Evolutionary conservation across 2,888 invertebrate genomes (phyloP).

Genomic region (Clepsis dumicolana): DNA sequence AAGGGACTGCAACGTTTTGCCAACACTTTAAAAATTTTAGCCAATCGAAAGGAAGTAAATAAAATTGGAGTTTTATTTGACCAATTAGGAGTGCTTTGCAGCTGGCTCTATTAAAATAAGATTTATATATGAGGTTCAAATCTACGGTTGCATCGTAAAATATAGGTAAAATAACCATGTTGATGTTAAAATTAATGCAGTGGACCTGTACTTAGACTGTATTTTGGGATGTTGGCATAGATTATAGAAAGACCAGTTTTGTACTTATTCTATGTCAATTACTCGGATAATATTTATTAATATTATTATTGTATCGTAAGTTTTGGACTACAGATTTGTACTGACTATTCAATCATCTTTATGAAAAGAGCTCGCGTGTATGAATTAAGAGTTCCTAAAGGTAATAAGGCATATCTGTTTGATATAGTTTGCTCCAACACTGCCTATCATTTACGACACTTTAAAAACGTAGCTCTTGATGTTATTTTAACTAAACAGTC

Average conservation of each 20-base stretch:
- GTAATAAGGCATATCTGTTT: slow-evolving; percentile 14
- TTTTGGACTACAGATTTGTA: slow-evolving; percentile 33
- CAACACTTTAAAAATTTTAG: slow-evolving; percentile 3
- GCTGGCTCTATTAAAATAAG: not conserved
- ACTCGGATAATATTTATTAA: slow-evolving; percentile 43
- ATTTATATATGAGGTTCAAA: not conserved
- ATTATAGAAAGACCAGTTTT: slow-evolving; percentile 42
- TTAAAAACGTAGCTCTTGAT: not conserved
- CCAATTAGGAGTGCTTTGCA: slow-evolving; percentile 8
- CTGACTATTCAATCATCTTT: slow-evolving; percentile 37
- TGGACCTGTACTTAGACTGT: slow-evolving; percentile 31
- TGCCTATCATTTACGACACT: slow-evolving; percentile 7
- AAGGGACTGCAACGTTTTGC: slow-evolving; percentile 23
- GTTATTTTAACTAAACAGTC: not conserved
- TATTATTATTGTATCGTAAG: slow-evolving; percentile 40
- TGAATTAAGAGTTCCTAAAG: slow-evolving; percentile 29
- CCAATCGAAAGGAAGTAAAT: slow-evolving; percentile 7
- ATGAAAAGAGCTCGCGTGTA: slow-evolving; percentile 26
- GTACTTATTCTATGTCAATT: slow-evolving; percentile 44
- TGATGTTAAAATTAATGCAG: slow-evolving; percentile 3
- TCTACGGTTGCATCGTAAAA: not conserved
- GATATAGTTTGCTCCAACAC: slow-evolving; percentile 15
- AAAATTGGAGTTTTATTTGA: slow-evolving; percentile 7
- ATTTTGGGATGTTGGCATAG: slow-evolving; percentile 42
- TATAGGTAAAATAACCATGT: not conserved